phyloP scores from a whole-genome alignment of 2,797 vertebrate genomes.

The Darevskia nairensis region DNA sequence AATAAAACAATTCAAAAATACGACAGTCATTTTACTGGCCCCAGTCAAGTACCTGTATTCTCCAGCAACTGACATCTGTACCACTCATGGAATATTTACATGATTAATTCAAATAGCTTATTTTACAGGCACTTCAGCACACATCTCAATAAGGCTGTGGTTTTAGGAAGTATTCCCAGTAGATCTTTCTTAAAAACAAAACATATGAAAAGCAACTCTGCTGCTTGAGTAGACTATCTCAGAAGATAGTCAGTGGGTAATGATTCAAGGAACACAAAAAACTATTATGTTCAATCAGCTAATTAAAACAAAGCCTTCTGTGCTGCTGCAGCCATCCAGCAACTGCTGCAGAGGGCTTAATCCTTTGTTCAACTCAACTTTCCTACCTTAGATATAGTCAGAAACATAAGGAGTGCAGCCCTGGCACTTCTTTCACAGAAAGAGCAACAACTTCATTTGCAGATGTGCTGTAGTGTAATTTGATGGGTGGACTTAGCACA shows the following conservation, averaged over 20 bases:
- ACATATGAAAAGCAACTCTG: constrained; percentile 15
- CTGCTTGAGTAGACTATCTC: not conserved
- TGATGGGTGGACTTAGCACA: too few relatives aligned
- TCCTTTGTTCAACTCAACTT: not conserved
- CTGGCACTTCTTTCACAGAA: too few relatives aligned
- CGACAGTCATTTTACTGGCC: not conserved
- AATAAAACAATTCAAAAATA: not conserved
- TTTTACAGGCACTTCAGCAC: constrained; percentile 34
- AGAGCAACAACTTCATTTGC: too few relatives aligned
- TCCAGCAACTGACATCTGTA: not conserved
- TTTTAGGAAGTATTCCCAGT: constrained; percentile 18
- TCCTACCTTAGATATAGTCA: not conserved
- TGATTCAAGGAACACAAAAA: not conserved
- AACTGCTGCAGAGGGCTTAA: too few relatives aligned
- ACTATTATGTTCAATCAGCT: not conserved
- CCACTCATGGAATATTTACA: not conserved
- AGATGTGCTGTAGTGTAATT: too few relatives aligned
- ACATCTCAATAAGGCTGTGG: constrained; percentile 35
- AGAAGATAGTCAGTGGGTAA: not conserved
- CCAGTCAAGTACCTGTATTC: not conserved
- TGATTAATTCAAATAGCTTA: constrained; percentile 40
- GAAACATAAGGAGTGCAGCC: too few relatives aligned
- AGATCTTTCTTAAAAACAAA: constrained; percentile 26
- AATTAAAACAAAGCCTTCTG: constrained; percentile 10
- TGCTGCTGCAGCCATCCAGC: not conserved